A percentile compares a stretch with the other conserved stretches of the same genome.
Evolutionary conservation across 2,113 vertebrate genomes (phyloP).

Genomic region (Heloderma charlesbogerti): DNA sequence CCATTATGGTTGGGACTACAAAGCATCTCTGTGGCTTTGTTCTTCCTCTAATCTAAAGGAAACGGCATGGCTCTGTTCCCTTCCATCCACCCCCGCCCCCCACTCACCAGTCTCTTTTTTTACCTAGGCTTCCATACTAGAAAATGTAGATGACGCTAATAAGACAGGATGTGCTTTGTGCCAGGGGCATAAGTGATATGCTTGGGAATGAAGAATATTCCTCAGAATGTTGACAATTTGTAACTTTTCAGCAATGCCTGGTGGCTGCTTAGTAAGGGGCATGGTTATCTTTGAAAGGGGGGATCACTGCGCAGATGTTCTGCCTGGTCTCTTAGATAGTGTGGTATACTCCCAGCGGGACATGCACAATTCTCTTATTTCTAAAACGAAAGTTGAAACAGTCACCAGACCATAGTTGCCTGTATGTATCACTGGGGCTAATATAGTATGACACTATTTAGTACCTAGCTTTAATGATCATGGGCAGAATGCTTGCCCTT

Average conservation of each 20-base stretch:
- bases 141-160: conserved; percentile 65
- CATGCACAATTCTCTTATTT: conserved; percentile 57
- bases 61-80: conserved; percentile 10
- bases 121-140: conserved; percentile 59
- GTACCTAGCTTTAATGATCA: neutral
- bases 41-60: conserved; percentile 42
- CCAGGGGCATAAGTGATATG: conserved; percentile 57
- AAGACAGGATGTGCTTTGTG: conserved; percentile 66
- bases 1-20: conserved; percentile 24
- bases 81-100: neutral
- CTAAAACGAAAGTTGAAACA: conserved; percentile 54
- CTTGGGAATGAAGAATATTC: conserved; percentile 73
- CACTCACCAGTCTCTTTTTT: conserved; percentile 50
- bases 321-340: conserved; percentile 64
- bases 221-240: conserved; percentile 69
- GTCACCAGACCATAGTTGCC: conserved; percentile 33
- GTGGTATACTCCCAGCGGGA: conserved; percentile 55
- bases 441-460: conserved; percentile 15
- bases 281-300: conserved; percentile 24
- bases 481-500: neutral
- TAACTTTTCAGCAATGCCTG: conserved; percentile 69
- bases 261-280: conserved; percentile 58
- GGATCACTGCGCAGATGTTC: conserved; percentile 50
- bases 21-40: conserved; percentile 45
- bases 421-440: conserved; percentile 19